phyloP scores from a whole-genome alignment of 1,140 invertebrate genomes.

The Leptinotarsa defecta region DNA sequence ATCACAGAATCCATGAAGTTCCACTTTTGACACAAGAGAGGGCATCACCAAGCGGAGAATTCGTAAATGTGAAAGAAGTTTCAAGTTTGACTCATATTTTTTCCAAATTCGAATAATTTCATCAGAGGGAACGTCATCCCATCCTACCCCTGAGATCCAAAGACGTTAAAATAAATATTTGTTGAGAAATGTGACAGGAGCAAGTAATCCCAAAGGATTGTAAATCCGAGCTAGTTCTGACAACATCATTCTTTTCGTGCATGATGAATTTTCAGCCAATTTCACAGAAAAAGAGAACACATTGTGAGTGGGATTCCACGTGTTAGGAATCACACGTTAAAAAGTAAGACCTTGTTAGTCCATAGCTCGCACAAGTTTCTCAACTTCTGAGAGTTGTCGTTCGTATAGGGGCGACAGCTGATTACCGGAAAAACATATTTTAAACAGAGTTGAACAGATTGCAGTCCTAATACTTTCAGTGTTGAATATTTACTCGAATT shows the following conservation, averaged over 20 bases:
- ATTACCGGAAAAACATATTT: too few species aligned
- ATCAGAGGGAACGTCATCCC: slow-evolving; percentile 18
- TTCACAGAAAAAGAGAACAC: neutral
- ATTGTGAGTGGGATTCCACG: slow-evolving; percentile 15
- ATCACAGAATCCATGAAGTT: neutral
- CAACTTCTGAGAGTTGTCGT: too few species aligned
- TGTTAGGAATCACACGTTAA: too few species aligned
- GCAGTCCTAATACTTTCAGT: too few species aligned
- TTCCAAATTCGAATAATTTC: slow-evolving; percentile 14
- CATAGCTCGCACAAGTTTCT: too few species aligned
- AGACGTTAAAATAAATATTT: slow-evolving; percentile 24
- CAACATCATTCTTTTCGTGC: slow-evolving; percentile 20
- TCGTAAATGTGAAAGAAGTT: neutral
- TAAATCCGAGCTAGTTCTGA: slow-evolving; percentile 16
- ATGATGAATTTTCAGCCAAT: neutral
- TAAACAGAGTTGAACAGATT: too few species aligned
- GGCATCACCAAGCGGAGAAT: neutral
- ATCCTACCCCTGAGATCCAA: slow-evolving; percentile 17
- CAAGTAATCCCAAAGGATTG: slow-evolving; percentile 21
- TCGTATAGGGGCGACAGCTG: too few species aligned
- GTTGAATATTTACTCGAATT: too few species aligned
- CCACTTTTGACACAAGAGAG: neutral
- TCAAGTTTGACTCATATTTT: slow-evolving; percentile 2
- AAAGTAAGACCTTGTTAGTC: too few species aligned
- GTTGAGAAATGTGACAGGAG: slow-evolving; percentile 16